These are phyloP conservation scores for Sebastes hubbsi DNA, from an alignment of 2,797 vertebrate species.

Conservation along the genomic window DNA sequence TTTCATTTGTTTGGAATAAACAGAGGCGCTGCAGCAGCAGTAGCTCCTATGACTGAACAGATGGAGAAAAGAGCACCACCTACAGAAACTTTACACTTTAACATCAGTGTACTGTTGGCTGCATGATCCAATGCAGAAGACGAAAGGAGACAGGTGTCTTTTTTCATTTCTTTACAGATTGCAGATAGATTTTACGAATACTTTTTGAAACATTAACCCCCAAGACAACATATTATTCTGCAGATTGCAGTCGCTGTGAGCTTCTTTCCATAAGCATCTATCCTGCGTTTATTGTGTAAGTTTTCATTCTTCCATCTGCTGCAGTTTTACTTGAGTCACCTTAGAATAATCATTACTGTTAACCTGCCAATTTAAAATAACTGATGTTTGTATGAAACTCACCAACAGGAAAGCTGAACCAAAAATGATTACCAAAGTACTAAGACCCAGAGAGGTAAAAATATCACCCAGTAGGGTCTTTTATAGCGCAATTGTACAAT, in stretches of 20 bases:
- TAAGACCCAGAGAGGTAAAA: neutral
- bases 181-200: neutral
- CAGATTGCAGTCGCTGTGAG: neutral
- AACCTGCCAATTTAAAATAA: neutral
- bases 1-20: constrained; percentile 8
- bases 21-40: neutral
- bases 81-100: neutral
- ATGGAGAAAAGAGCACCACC: neutral
- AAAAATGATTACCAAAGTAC: neutral
- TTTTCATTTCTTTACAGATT: neutral
- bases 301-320: neutral
- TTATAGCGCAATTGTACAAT: neutral
- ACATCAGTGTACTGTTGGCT: neutral
- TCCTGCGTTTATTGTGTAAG: neutral
- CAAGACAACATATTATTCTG: no score
- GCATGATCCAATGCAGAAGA: neutral
- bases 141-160: neutral
- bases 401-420: no score
- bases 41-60: neutral
- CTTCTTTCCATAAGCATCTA: neutral
- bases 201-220: neutral
- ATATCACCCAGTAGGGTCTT: neutral
- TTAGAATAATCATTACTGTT: neutral
- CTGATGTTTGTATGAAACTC: no score
- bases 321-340: neutral